phyloP scores from a whole-genome alignment of 1,140 invertebrate species.

The Eufriesea mexicana region DNA sequence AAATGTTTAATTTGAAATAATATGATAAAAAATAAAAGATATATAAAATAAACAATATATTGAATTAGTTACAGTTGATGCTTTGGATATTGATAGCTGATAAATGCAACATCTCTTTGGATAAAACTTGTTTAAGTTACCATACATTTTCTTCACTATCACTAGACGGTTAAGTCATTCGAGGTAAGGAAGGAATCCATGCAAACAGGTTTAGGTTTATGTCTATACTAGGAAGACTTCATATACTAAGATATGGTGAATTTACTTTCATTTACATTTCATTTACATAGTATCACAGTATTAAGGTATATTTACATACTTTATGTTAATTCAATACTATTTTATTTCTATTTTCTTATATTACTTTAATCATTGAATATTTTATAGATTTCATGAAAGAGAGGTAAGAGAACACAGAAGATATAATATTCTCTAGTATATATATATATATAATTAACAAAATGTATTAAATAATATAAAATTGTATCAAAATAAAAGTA shows the following conservation, averaged over 20 bases:
- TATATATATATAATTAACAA: too few species aligned
- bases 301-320: too few species aligned
- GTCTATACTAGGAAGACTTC: background rate
- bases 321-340: too few species aligned
- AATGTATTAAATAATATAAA: too few species aligned
- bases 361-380: too few species aligned
- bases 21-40: background rate
- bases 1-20: background rate
- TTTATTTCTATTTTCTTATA: too few species aligned
- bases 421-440: too few species aligned
- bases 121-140: background rate
- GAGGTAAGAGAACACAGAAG: too few species aligned
- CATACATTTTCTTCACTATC: background rate
- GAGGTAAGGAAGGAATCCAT: constrained; percentile 17
- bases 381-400: too few species aligned
- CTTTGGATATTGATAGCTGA: background rate
- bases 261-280: background rate
- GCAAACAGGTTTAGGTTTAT: background rate
- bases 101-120: background rate
- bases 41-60: background rate
- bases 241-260: too few species aligned
- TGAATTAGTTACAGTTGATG: background rate
- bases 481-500: too few species aligned
- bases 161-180: background rate
- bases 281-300: too few species aligned